phyloP scores from a whole-genome alignment of 2,888 invertebrate genomes.

The Cenopis cana region DNA sequence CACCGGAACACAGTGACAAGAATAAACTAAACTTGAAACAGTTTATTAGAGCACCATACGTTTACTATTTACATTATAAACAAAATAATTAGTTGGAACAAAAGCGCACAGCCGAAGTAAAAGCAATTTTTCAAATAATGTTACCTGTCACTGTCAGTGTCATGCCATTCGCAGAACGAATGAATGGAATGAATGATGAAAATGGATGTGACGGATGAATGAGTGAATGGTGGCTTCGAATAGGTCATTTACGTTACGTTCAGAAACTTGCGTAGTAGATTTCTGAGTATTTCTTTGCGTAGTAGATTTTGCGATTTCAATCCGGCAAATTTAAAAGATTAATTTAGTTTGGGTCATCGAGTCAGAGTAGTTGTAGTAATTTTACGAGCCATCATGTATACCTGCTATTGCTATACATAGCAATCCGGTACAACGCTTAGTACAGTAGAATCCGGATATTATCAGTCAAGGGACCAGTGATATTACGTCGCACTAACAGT shows the following conservation, averaged over 20 bases:
- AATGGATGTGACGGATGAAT: background rate
- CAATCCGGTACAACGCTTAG: too few relatives aligned
- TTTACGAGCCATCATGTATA: too few relatives aligned
- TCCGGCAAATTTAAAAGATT: too few relatives aligned
- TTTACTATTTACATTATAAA: conserved; percentile 30
- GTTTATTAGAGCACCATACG: conserved; percentile 6
- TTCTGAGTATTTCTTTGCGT: too few relatives aligned
- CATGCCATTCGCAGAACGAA: background rate
- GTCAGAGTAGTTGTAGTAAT: too few relatives aligned
- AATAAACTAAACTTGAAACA: background rate
- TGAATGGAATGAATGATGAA: background rate
- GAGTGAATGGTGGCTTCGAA: conserved; percentile 13
- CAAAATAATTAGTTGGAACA: conserved; percentile 28
- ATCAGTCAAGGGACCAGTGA: too few relatives aligned
- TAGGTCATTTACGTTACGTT: conserved; percentile 20
- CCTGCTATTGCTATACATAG: too few relatives aligned
- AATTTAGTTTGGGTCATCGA: too few relatives aligned
- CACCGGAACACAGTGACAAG: conserved; percentile 22
- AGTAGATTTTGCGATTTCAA: too few relatives aligned
- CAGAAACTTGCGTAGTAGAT: conserved; percentile 11
- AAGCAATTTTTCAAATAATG: conserved; percentile 44
- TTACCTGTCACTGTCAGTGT: conserved; percentile 26
- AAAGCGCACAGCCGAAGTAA: conserved; percentile 40
- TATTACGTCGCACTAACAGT: too few relatives aligned
- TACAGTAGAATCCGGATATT: too few relatives aligned